Evolutionary conservation across 2,113 vertebrate genomes (phyloP).

Genomic region (Peromyscus leucopus): DNA sequence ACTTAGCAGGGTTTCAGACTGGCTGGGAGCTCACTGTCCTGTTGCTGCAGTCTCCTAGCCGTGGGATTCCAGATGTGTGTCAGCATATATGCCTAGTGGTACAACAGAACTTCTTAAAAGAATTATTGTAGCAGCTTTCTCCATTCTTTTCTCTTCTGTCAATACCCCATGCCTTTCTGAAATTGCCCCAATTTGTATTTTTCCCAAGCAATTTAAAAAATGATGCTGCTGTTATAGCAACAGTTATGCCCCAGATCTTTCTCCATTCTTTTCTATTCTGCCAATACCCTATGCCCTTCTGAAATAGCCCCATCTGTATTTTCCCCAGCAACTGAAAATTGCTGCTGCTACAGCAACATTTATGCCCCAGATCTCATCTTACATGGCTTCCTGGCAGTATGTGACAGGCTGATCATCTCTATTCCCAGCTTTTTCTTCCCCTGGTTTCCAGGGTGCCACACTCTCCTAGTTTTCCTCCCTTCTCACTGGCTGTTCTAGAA

Average conservation of each 20-base stretch:
- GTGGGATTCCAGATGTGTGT: background rate
- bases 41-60: background rate
- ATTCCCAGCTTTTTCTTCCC: slow-evolving; percentile 40
- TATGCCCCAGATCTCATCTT: slow-evolving; percentile 14
- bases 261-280: background rate
- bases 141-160: background rate
- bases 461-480: slow-evolving; percentile 5
- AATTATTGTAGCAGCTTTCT: slow-evolving; percentile 19
- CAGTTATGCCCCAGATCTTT: background rate
- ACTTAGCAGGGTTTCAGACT: background rate
- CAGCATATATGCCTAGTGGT: background rate
- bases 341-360: background rate
- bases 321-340: slow-evolving; percentile 10
- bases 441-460: slow-evolving; percentile 34
- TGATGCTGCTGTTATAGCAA: background rate
- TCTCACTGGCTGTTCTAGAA: slow-evolving; percentile 43
- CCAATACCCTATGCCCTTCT: background rate
- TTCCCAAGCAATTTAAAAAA: slow-evolving; percentile 16
- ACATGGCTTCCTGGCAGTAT: background rate
- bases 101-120: slow-evolving; percentile 30
- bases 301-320: slow-evolving; percentile 34
- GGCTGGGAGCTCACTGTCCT: background rate
- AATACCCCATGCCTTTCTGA: slow-evolving; percentile 26
- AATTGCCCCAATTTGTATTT: slow-evolving; percentile 24
- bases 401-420: slow-evolving; percentile 3